Evolutionary conservation across 2,797 vertebrate species (phyloP), one percentile per base, ranked within the genome.

Genomic region (Martes flavigula): DNA sequence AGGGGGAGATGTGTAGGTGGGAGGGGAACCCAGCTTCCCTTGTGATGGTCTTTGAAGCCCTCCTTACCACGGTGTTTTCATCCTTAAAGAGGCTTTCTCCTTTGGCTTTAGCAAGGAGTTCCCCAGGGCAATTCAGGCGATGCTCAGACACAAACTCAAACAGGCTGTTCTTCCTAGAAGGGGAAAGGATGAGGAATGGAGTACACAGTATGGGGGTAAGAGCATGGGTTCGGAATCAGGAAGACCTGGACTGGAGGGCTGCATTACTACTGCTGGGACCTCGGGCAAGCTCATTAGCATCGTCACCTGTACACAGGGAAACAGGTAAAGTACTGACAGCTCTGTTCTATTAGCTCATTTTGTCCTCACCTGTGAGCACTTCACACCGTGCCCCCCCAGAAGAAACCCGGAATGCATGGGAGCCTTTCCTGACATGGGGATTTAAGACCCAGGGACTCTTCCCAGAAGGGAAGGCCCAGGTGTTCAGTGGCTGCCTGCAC

Each of bases 81-180:
- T 99, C 99, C 54, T 98, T 89, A 96, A 99, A 99, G 97, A 99
- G 98, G 1, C 98, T 98, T 85, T 99, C 99, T 58, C 99, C 99
- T 0, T 97, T 98, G 97, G 99, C 99, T 92, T 98, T 98, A 95
- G 98, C 98, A 48, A 99, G 99, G 93, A 99, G 99, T 98, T 99
- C 98, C 91, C 98, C 95, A 0, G 99, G 99, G 75, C 99, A 99
- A 66, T 99, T 98, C 7, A 98, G 98, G 48, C 98, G 98, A 0
- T 98, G 99, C 97, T 99, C 99, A 0, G 99, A 99, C 81, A 99
- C 98, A 89, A 99, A 99, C 64, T 99, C 98, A 46, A 97, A 97
- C 6, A 99, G 25, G 35, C 99, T 98, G 98, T 99, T 99, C 97
- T 99, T 99, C 99, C 99, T 99, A 35, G 14, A 92, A 81, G 75